These are phyloP conservation scores for Tragelaphus eurycerus DNA, from an alignment of 2,797 vertebrate species.

Conservation along the genomic window DNA sequence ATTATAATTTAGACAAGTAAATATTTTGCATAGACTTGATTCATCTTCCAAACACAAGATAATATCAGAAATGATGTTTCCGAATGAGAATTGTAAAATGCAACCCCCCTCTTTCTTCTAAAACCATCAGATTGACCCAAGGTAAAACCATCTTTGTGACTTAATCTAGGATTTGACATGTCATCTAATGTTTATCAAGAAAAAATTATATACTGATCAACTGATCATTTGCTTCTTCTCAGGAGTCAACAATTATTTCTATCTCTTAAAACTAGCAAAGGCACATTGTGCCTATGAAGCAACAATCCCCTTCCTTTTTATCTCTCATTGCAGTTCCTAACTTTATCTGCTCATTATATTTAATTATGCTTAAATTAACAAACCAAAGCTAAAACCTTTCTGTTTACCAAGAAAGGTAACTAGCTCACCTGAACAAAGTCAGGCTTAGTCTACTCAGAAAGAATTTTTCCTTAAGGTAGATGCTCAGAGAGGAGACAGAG, in stretches of 20 bases:
- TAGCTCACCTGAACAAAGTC: neutral
- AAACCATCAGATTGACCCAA: neutral
- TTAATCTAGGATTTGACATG: neutral
- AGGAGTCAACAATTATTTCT: neutral
- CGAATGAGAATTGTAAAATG: neutral
- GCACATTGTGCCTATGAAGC: neutral
- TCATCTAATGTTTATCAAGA: neutral
- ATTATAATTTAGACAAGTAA: neutral
- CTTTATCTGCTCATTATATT: constrained; percentile 30
- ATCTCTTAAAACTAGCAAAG: neutral
- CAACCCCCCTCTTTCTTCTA: neutral
- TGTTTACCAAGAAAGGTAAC: neutral
- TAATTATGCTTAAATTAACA: constrained; percentile 35
- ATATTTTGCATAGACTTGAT: neutral
- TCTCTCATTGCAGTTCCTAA: neutral
- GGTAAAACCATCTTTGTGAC: neutral
- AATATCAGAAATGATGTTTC: constrained; percentile 4
- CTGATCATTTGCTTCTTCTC: neutral
- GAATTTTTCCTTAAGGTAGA: neutral
- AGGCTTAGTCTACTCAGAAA: neutral
- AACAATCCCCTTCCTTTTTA: neutral
- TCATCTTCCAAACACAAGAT: constrained; percentile 29
- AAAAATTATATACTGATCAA: neutral
- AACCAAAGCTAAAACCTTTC: neutral
- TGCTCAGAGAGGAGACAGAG: neutral